A percentile compares a stretch with the other conserved stretches of the same genome.
Conservation (phyloP, 2,888 invertebrate species). For the Agriopis leucophaearia region DNA sequence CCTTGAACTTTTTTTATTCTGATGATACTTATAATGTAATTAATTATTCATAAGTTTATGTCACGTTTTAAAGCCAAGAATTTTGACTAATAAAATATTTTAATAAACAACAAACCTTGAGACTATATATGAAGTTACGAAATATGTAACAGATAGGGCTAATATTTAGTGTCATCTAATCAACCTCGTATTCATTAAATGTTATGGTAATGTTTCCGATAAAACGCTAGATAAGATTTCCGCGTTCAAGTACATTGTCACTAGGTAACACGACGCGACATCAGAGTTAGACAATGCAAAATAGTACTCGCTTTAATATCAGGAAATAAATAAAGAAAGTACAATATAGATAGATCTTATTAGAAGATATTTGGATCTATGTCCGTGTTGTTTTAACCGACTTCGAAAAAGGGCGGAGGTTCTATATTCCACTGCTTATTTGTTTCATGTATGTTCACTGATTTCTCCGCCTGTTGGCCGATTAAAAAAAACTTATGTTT, state of each 20-base stretch:
- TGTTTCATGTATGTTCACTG: no score
- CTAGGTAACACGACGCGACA: not conserved
- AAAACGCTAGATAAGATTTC: constrained; percentile 33
- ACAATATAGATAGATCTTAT: no score
- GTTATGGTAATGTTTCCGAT: constrained; percentile 37
- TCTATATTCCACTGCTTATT: no score
- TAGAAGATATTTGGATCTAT: no score
- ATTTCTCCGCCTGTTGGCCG: no score
- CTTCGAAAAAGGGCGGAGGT: no score
- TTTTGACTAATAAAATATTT: constrained; percentile 52
- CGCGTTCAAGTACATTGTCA: constrained; percentile 31
- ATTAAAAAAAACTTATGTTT: no score
- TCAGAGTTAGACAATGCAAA: not conserved
- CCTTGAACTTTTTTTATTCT: constrained; percentile 61
- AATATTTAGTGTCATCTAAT: constrained; percentile 37
- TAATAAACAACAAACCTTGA: constrained; percentile 59
- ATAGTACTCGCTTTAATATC: not conserved
- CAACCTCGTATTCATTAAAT: constrained; percentile 48
- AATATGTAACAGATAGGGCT: constrained; percentile 48
- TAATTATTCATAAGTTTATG: constrained; percentile 53
- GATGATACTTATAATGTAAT: constrained; percentile 49
- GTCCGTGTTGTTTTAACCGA: no score
- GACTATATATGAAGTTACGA: constrained; percentile 55
- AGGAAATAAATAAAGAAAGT: not conserved
- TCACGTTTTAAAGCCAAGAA: constrained; percentile 48